Evolutionary conservation across 2,797 vertebrate genomes (phyloP), one percentile per base, ranked within the genome.

Genomic region (Sphaeramia orbicularis): DNA sequence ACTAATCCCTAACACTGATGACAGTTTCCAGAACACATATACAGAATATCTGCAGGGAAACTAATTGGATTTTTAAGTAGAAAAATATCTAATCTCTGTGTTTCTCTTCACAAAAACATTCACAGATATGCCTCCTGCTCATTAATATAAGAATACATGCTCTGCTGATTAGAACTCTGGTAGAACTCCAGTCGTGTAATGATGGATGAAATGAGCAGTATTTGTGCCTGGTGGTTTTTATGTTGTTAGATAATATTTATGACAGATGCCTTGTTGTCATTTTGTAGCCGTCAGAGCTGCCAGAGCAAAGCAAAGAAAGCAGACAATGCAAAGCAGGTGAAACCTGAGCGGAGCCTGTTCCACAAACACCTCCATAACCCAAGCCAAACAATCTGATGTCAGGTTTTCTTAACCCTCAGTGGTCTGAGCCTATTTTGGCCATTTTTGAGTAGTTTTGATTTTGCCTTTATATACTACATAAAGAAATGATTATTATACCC

Each of bases 171-270:
- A 27, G 55, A 66, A 32, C 16, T 35, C 2, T 2, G 7, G 16
- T 42, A 15, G 65, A 71, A 12, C 19, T 54, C 2, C 15, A 27
- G 42, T 52, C 32, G 16, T 19, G 42, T 63, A 42, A 63, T 38
- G 16, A 42, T 59, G 64, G 4, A 35, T 19, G 15, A 49, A 66
- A 5, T 2, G 53, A 52, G 16, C 30, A 30, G 37, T 38, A 40
- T 59, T 45, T 70, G 12, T 11, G 1, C 10, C 48, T 15, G 47
- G 41, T n/a, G n/a, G n/a, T n/a, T n/a, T n/a, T n/a, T n/a, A n/a
- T n/a, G n/a, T 52, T 16, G 42, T 51, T 59, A 52, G 61, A 67
- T 45, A 45, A 71, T 30, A 15, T 14, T 15, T 27, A 16, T 45
- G 30, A 48, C 51, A 36, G 64, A 24, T 21, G 14, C 32, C 45